Evolutionary conservation across 1,140 invertebrate genomes (phyloP).

Genomic region (Drosophila subobscura): DNA sequence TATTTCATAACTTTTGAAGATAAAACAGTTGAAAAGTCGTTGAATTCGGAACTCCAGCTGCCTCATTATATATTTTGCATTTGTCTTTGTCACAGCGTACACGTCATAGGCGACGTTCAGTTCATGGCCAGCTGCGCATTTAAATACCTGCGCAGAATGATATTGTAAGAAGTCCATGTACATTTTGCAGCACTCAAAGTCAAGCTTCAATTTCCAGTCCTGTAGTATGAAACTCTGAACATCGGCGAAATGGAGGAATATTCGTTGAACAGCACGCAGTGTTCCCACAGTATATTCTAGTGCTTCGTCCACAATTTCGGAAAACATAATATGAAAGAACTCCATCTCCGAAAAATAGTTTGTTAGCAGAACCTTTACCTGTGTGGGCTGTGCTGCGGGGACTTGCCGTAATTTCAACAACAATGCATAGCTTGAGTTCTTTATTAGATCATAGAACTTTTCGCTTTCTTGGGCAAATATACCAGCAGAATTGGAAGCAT

Average conservation of each 20-base stretch:
- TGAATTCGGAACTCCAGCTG: slow-evolving; percentile 75
- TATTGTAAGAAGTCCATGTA: slow-evolving; percentile 69
- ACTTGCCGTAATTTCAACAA: slow-evolving; percentile 68
- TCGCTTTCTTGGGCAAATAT: slow-evolving; percentile 50
- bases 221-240: slow-evolving; percentile 50
- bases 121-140: slow-evolving; percentile 51
- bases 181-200: slow-evolving; percentile 50
- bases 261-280: slow-evolving; percentile 37
- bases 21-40: slow-evolving; percentile 69
- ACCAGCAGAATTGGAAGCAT: slow-evolving; percentile 31
- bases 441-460: slow-evolving; percentile 52
- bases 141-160: slow-evolving; percentile 62
- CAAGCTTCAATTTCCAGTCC: slow-evolving; percentile 57
- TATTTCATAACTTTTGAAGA: slow-evolving; percentile 50
- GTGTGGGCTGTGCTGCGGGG: slow-evolving; percentile 52
- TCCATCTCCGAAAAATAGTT: slow-evolving; percentile 80
- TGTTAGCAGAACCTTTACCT: slow-evolving; percentile 59
- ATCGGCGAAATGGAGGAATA: slow-evolving; percentile 64
- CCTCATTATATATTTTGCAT: slow-evolving; percentile 64
- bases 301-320: slow-evolving; percentile 68
- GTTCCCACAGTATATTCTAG: slow-evolving; percentile 63
- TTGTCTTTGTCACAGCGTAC: slow-evolving; percentile 64
- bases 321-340: slow-evolving; percentile 71
- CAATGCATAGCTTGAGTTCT: slow-evolving; percentile 62
- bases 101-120: slow-evolving; percentile 60